Conservation (phyloP, 2,797 vertebrate species). For the Monodelphis domestica region DNA sequence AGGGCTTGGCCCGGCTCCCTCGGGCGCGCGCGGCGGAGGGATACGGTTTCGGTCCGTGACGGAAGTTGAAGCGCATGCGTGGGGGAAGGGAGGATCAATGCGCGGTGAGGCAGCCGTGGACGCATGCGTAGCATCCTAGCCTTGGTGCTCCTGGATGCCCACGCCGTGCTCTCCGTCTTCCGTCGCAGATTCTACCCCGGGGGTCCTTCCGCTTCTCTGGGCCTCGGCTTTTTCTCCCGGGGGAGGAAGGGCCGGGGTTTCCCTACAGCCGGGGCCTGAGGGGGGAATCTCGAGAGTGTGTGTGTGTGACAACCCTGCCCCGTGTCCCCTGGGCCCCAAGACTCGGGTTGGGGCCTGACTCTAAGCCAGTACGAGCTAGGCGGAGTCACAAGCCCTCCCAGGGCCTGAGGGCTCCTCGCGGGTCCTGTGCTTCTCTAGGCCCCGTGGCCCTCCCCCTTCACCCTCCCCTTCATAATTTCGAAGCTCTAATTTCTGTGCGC, state of each 20-base stretch:
- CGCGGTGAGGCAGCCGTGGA: background rate
- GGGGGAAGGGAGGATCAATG: background rate
- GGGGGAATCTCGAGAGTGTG: background rate
- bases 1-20: background rate
- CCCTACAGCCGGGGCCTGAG: background rate
- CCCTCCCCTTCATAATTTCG: background rate
- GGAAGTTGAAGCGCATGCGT: background rate
- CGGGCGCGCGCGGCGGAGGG: background rate
- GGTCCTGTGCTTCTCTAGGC: too few relatives aligned
- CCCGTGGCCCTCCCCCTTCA: background rate
- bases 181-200: rapidly evolving
- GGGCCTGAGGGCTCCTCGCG: background rate
- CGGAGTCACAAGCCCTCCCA: too few relatives aligned
- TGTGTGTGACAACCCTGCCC: background rate
- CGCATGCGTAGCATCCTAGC: background rate
- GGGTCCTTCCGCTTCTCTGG: too few relatives aligned
- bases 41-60: rapidly evolving
- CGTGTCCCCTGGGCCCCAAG: too few relatives aligned
- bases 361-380: too few relatives aligned
- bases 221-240: too few relatives aligned
- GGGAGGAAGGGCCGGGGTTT: too few relatives aligned
- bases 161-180: rapidly evolving
- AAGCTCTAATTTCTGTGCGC: background rate
- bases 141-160: too few relatives aligned
- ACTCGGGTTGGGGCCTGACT: background rate